phyloP scores from a whole-genome alignment of 2,888 invertebrate genomes.

The Tineola bisselliella region DNA sequence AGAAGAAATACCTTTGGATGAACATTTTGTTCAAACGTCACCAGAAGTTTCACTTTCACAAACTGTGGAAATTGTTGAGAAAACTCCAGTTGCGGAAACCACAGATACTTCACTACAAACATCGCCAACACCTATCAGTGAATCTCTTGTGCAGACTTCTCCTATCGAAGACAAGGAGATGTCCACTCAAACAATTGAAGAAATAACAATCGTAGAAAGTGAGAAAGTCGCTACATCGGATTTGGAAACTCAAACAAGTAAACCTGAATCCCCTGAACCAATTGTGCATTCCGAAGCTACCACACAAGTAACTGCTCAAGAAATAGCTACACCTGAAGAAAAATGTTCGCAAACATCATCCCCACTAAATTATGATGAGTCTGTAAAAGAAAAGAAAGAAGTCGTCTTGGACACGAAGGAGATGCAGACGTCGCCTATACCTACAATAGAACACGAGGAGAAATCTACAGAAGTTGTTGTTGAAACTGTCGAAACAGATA shows the following conservation, averaged over 20 bases:
- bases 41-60: slow-evolving; percentile 50
- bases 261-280: slow-evolving; percentile 41
- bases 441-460: slow-evolving; percentile 36
- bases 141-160: slow-evolving; percentile 71
- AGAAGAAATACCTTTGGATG: slow-evolving; percentile 67
- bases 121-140: slow-evolving; percentile 55
- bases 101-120: slow-evolving; percentile 61
- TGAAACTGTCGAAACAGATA: slow-evolving; percentile 47
- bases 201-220: slow-evolving; percentile 29
- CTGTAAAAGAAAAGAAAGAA: slow-evolving; percentile 36
- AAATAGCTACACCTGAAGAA: slow-evolving; percentile 45
- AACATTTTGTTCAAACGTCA: slow-evolving; percentile 69
- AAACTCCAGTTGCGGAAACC: slow-evolving; percentile 31
- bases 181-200: slow-evolving; percentile 49
- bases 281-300: slow-evolving; percentile 57
- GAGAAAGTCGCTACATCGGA: slow-evolving; percentile 47
- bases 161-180: slow-evolving; percentile 53
- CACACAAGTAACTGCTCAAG: slow-evolving; percentile 61
- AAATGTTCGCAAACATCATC: slow-evolving; percentile 62
- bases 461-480: slow-evolving; percentile 47
- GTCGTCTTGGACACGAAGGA: slow-evolving; percentile 55
- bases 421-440: slow-evolving; percentile 66
- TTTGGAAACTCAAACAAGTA: slow-evolving; percentile 52
- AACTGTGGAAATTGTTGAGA: slow-evolving; percentile 44
- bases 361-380: slow-evolving; percentile 28